phyloP scores from a whole-genome alignment of 2,113 vertebrate species.

The Ammodytes dubius region DNA sequence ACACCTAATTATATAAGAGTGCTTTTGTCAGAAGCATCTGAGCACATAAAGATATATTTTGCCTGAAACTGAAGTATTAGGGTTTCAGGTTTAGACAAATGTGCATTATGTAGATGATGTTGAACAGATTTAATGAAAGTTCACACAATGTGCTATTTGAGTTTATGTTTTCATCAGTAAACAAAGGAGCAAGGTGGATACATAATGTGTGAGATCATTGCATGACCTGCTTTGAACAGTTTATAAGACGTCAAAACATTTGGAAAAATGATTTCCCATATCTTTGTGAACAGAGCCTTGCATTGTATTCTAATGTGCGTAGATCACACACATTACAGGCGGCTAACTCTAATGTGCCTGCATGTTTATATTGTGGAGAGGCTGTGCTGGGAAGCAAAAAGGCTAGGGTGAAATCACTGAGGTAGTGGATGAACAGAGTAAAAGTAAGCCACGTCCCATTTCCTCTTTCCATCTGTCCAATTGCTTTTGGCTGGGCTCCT shows the following conservation, averaged over 20 bases:
- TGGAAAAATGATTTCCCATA: conserved; percentile 56
- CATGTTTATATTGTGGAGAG: conserved; percentile 62
- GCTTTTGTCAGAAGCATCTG: background rate
- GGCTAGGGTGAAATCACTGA: conserved; percentile 51
- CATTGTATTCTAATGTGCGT: conserved; percentile 63
- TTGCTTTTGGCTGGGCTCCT: conserved; percentile 61
- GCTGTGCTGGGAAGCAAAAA: conserved; percentile 45
- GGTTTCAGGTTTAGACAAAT: background rate
- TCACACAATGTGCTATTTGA: conserved; percentile 31
- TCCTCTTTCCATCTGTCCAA: conserved; percentile 58
- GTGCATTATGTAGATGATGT: background rate
- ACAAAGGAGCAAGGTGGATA: conserved; percentile 58
- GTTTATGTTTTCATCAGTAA: conserved; percentile 30
- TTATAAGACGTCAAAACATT: conserved; percentile 73
- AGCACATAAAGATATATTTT: conserved; percentile 3
- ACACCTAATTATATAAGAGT: no score
- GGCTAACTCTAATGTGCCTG: conserved; percentile 47
- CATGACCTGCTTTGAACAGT: conserved; percentile 61
- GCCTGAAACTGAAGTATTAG: background rate
- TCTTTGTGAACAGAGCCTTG: conserved; percentile 62
- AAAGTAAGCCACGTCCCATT: conserved; percentile 57
- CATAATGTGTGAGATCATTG: conserved; percentile 39
- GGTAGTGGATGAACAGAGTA: conserved; percentile 68
- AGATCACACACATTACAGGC: conserved; percentile 60
- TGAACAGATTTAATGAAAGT: conserved; percentile 12